These are phyloP conservation scores for Zaprionus bogoriensis DNA, from an alignment of 2,888 invertebrate species.

Conservation along the genomic window DNA sequence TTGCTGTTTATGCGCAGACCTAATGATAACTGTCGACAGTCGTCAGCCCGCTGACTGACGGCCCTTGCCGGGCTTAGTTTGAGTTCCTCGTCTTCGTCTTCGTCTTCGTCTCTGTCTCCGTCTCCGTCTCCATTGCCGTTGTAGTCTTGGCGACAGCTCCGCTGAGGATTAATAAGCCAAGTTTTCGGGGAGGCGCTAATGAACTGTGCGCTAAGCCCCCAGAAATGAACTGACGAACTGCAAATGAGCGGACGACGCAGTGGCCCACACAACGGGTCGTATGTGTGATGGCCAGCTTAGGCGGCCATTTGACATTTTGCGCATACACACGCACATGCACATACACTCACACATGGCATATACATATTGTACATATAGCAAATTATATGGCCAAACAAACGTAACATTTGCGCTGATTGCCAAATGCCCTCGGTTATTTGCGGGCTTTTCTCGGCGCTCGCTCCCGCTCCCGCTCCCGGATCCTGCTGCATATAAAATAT, in stretches of 20 bases:
- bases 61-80: constrained; percentile 15
- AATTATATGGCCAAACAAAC: constrained; percentile 62
- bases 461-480: constrained; percentile 12
- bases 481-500: constrained; percentile 63
- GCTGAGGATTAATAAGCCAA: constrained; percentile 69
- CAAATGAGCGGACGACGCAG: constrained; percentile 45
- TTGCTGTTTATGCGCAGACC: constrained; percentile 65
- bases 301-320: constrained; percentile 52
- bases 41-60: constrained; percentile 7
- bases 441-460: no score
- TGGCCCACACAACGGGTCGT: constrained; percentile 47
- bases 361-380: constrained; percentile 8
- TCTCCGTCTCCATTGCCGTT: no score
- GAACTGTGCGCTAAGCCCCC: constrained; percentile 63
- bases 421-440: constrained; percentile 50
- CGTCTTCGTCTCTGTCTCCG: no score
- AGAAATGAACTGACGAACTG: constrained; percentile 64
- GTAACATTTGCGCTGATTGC: constrained; percentile 72
- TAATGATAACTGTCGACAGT: constrained; percentile 68
- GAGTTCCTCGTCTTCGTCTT: constrained; percentile 1
- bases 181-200: constrained; percentile 61
- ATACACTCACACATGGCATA: neutral
- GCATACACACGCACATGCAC: constrained; percentile 27
- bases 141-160: constrained; percentile 38
- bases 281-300: constrained; percentile 62